These are phyloP conservation scores for Helarctos malayanus DNA, from an alignment of 2,797 vertebrate genomes.

Conservation along the genomic window DNA sequence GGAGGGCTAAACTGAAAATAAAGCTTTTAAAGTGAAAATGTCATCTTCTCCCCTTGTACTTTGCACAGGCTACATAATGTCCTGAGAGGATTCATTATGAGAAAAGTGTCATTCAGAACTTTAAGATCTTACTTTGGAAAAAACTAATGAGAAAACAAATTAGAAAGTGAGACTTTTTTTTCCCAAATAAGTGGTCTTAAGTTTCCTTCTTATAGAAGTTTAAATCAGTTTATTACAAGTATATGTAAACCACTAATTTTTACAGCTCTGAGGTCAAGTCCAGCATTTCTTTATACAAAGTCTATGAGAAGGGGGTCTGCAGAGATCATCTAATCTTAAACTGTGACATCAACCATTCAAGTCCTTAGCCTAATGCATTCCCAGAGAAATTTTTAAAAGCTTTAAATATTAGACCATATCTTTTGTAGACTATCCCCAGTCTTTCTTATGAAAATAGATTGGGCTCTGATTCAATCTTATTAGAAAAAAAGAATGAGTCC, in stretches of 20 bases:
- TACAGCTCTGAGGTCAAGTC: constrained; percentile 80
- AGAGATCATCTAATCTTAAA: constrained; percentile 95
- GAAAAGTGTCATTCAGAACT: constrained; percentile 50
- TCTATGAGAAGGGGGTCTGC: constrained; percentile 84
- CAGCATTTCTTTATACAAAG: constrained; percentile 64
- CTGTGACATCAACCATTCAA: constrained; percentile 97
- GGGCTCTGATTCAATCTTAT: not conserved
- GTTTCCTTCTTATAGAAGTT: not conserved
- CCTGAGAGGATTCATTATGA: constrained; percentile 73
- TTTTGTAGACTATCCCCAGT: not conserved
- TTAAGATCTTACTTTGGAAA: constrained; percentile 8
- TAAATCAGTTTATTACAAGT: constrained; percentile 49
- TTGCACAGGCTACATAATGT: not conserved
- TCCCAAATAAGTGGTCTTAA: constrained; percentile 64
- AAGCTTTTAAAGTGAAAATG: constrained; percentile 23
- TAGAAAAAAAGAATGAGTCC: not conserved
- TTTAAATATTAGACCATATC: not conserved
- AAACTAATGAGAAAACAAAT: constrained; percentile 59
- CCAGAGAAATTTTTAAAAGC: not conserved
- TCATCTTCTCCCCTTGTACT: constrained; percentile 66
- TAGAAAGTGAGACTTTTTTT: constrained; percentile 36
- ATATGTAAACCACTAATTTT: constrained; percentile 77
- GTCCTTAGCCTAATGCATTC: constrained; percentile 93
- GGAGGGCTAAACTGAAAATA: not conserved
- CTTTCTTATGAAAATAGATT: not conserved